Evolutionary conservation across 2,113 vertebrate genomes (phyloP).

Genomic region (Halcyon senegalensis): DNA sequence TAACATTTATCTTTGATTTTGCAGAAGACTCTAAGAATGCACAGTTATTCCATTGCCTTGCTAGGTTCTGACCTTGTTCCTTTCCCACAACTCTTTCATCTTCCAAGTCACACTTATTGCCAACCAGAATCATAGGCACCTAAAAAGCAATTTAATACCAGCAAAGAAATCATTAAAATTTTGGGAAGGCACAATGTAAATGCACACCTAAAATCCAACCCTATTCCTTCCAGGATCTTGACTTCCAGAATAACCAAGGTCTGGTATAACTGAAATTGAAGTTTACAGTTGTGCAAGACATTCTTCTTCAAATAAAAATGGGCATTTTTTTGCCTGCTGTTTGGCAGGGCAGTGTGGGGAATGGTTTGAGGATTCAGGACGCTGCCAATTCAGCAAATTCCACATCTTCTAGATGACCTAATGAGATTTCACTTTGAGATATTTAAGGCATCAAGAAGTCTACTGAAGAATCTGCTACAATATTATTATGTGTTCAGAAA

Average conservation of each 20-base stretch:
- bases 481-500: background rate
- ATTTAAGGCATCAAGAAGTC: background rate
- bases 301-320: background rate
- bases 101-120: constrained; percentile 98
- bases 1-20: constrained; percentile 99
- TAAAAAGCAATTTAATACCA: constrained; percentile 55
- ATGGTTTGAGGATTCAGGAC: background rate
- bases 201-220: background rate
- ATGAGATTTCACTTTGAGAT: background rate
- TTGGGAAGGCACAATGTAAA: background rate
- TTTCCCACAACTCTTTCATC: constrained; percentile 98
- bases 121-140: constrained; percentile 99
- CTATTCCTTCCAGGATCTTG: background rate
- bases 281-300: background rate
- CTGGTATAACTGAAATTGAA: background rate
- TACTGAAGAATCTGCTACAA: background rate
- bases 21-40: constrained; percentile 98
- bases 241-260: background rate
- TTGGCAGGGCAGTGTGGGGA: background rate
- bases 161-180: background rate
- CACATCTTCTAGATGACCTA: background rate
- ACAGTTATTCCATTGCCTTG: constrained; percentile 97
- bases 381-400: background rate
- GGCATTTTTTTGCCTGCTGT: background rate
- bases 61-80: constrained; percentile 94